Conservation (phyloP, 2,113 vertebrate species). For the Pelmatolapia mariae region DNA sequence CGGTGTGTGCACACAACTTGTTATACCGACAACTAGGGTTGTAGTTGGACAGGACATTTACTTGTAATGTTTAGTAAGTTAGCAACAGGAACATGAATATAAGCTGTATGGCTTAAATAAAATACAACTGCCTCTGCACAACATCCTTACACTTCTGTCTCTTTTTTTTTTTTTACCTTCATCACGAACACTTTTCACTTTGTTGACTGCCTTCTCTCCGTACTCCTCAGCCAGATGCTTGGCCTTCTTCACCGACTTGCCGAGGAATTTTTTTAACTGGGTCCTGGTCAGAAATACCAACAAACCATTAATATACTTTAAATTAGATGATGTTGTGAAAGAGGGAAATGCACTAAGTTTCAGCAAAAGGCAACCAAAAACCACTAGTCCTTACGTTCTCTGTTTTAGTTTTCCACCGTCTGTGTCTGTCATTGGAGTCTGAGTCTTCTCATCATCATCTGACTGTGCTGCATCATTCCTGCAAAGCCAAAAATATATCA, state of each 20-base stretch:
- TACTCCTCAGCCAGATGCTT: conserved; percentile 97
- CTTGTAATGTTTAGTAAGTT: not conserved
- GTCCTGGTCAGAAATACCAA: conserved; percentile 71
- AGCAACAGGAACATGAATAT: not conserved
- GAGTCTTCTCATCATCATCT: conserved; percentile 94
- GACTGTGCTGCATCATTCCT: conserved; percentile 95
- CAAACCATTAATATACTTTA: not conserved
- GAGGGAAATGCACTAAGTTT: not conserved
- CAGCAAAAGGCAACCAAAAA: not conserved
- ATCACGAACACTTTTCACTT: conserved; percentile 96
- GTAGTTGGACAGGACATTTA: not conserved
- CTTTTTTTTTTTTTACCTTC: conserved; percentile 74
- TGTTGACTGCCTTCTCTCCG: conserved; percentile 95
- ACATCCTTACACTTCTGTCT: not conserved
- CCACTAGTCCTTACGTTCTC: conserved; percentile 82
- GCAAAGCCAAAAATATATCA: conserved; percentile 7
- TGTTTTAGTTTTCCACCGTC: conserved; percentile 96
- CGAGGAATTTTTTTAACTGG: conserved; percentile 94
- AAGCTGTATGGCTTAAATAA: not conserved
- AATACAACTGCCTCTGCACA: not conserved
- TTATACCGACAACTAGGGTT: not conserved
- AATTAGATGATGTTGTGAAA: not conserved
- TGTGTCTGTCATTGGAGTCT: conserved; percentile 79
- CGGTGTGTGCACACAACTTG: not conserved
- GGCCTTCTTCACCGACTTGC: conserved; percentile 95